Evolutionary conservation across 2,797 vertebrate genomes (phyloP).

Genomic region (Melanotaenia nigrans): DNA sequence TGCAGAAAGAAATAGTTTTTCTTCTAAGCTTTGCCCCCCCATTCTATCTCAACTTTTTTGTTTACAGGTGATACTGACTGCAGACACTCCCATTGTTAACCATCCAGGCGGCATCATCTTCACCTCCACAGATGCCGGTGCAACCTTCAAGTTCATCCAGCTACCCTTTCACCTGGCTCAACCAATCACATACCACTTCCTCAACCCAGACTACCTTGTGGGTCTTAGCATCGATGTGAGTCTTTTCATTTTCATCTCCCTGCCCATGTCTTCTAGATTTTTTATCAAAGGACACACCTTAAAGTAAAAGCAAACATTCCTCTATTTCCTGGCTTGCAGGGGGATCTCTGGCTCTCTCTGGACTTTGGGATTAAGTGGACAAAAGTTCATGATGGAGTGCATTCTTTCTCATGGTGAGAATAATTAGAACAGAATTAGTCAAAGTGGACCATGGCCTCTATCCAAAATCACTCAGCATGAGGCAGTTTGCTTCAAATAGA

Average conservation of each 20-base stretch:
- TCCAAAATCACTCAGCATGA: not conserved
- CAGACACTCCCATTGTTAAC: constrained; percentile 72
- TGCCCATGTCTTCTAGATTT: not conserved
- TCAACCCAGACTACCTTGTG: constrained; percentile 79
- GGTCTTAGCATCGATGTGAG: constrained; percentile 84
- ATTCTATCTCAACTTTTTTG: not conserved
- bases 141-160: constrained; percentile 79
- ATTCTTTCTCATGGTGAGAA: constrained; percentile 85
- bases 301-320: constrained; percentile 61
- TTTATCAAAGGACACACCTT: constrained; percentile 46
- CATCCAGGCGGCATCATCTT: constrained; percentile 80
- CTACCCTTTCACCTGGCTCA: constrained; percentile 83
- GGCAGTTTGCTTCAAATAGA: not conserved
- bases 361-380: constrained; percentile 84
- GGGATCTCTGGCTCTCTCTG: constrained; percentile 81
- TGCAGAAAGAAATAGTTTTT: no score
- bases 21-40: no score
- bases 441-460: not conserved
- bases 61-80: constrained; percentile 83
- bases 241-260: not conserved
- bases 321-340: constrained; percentile 70
- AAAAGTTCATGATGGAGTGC: constrained; percentile 82
- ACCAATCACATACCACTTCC: constrained; percentile 83
- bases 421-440: constrained; percentile 37
- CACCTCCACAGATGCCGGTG: constrained; percentile 82